Base-by-base conservation (phyloP, 2,888 invertebrate genomes). In the Lissonota sp. region DNA sequence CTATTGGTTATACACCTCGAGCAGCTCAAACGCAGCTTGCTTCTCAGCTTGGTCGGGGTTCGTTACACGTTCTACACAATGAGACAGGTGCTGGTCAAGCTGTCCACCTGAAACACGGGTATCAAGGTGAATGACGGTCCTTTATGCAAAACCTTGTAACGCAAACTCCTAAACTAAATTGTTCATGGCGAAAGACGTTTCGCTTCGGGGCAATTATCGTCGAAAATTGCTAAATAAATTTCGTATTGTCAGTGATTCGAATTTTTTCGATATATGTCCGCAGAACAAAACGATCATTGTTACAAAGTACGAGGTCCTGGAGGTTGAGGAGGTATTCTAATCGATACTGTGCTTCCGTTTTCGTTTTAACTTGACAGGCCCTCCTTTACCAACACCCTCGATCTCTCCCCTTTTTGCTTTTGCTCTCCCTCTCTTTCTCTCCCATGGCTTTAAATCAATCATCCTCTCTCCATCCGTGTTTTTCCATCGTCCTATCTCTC, bases 311-410 rank as follows among this genome's bases (percentile, higher is more conserved):
- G 26, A 14, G 62, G 42, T 46, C 57, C 49, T 49, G 76, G 42
- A 55, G 14, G 51, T 70, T 16, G 78, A 80, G 62, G 73, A 79
- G 80, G 84, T 82, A 79, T 85, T 86, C 84, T 85, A 86, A 86
- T 87, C 86, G 86, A 87, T 86, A 84, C 80, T 72, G 63, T 75
- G 79, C 83, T 76, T 63, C 57, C 76, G 67, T 58, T 42, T 72
- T 40, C 67, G 62, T 76, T 80, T 62, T 62, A 16, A 57, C 51
- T 69, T 51, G 72, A 69, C 76, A 69, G 63, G 7, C 12, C 39
- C 49, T 80, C 70, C 26, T 26, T 26, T 26, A 26, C 26, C 26
- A 26, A 26, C 26, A 2, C 26, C 26, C 26, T 26, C 26, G 26
- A 26, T 26, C 57, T 70, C 42, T 62, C 44, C 40, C 14, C 5